Evolutionary conservation across 2,888 invertebrate species (phyloP), one percentile per base, ranked within the genome.

Genomic region (Athrips mouffetella): DNA sequence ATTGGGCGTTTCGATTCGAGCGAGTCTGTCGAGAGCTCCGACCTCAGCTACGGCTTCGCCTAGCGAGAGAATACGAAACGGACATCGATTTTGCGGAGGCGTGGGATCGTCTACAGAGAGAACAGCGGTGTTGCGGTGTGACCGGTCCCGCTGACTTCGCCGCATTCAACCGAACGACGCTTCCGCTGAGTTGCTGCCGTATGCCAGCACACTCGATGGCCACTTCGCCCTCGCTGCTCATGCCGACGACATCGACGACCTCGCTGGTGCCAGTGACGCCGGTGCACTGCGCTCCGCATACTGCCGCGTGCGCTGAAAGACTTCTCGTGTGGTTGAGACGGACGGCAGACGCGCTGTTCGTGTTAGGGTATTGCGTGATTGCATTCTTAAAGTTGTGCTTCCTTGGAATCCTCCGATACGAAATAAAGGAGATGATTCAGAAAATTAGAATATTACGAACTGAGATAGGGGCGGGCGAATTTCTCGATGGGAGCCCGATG

Each of bases 361-460:
- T 94, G 51, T 80, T 95, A 63, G 96, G 96, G 50, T 96, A 95
- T 80, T 96, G 96, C 86, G 95, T 96, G 56, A 93, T 96, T 66
- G 94, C 96, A 66, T 96, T 96, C 88, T 90, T 96, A 63, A 96
- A 96, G 85, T 89, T 96, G 80, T 95, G 95, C 90, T 96, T 96
- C 90, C 92, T 96, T 58, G 95, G 94, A 54, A 95, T 96, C 64
- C 90, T 96, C 63, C 91, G 95, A 52, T 94, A 94, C 88, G 95
- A 96, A 89, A 95, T 96, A 71, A 91, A 94, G 60, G 96, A 96
- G 81, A 96, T 96, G 96, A 95, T 96, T 71, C 95, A 96, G 78
- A 96, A 96, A 88, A 96, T 96, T 74, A 92, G 93, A 69, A 91
- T 96, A 73, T 88, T 96, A 54, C 91, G 91, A 65, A 91, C 90